phyloP scores from a whole-genome alignment of 2,797 vertebrate genomes.

The Gymnoscopelus microlampas region DNA sequence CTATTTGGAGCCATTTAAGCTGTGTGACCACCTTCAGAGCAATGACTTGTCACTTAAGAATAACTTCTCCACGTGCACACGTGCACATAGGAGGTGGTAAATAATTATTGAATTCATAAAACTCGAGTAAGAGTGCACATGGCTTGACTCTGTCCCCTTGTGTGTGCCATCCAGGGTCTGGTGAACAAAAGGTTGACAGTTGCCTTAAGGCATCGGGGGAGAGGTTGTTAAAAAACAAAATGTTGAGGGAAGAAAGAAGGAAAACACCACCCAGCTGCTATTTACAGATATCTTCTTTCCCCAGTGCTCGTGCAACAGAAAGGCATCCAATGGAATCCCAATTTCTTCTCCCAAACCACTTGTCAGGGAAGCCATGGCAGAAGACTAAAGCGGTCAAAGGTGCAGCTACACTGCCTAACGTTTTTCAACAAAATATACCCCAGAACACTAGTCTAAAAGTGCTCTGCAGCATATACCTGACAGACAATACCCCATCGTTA shows the following conservation, averaged over 20 bases:
- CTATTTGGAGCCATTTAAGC: conserved; percentile 55
- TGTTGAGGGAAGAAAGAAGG: conserved; percentile 18
- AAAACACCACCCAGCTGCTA: conserved; percentile 66
- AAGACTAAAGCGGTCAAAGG: conserved; percentile 6
- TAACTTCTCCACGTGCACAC: conserved; percentile 55
- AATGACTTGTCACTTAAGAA: conserved; percentile 50
- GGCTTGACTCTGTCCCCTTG: conserved; percentile 50
- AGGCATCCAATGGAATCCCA: conserved; percentile 63
- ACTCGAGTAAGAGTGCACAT: conserved; percentile 45
- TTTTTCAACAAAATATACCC: neutral
- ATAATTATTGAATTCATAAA: conserved; percentile 35
- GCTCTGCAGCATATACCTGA: too few species aligned
- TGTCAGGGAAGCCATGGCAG: conserved; percentile 6
- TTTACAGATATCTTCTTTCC: conserved; percentile 76
- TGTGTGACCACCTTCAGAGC: conserved; percentile 33
- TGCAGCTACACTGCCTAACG: conserved; percentile 61
- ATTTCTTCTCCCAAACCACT: conserved; percentile 42
- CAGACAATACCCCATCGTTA: too few species aligned
- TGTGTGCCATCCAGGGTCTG: conserved; percentile 38
- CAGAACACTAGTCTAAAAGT: neutral
- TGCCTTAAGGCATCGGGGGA: conserved; percentile 59
- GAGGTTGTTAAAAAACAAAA: conserved; percentile 45
- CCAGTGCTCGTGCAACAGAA: conserved; percentile 38
- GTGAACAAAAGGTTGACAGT: conserved; percentile 74
- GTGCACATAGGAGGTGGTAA: conserved; percentile 47